Evolutionary conservation across 2,797 vertebrate genomes (phyloP).

Genomic region (Ficedula albicollis): DNA sequence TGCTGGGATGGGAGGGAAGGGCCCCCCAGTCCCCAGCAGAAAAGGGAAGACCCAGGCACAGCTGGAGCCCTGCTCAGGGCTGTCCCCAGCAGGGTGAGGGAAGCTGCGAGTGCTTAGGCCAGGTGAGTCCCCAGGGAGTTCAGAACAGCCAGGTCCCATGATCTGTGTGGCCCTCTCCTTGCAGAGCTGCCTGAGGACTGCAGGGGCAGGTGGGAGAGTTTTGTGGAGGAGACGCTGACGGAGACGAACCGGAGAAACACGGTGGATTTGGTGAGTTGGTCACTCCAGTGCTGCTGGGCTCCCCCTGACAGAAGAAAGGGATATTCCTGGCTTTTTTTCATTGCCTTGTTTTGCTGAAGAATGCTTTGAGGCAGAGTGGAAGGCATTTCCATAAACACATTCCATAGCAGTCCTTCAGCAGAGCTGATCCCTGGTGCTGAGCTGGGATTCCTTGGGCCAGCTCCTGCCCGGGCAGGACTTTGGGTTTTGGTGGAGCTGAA

Average conservation of each 20-base stretch:
- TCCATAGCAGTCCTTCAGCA: neutral
- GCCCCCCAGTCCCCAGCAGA: neutral
- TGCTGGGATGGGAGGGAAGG: neutral
- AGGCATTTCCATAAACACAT: fast-evolving
- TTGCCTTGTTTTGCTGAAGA: neutral
- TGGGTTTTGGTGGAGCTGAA: neutral
- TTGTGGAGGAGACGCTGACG: slow-evolving; percentile 91
- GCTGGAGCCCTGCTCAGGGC: neutral
- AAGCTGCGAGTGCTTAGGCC: neutral
- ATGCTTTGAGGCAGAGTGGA: neutral
- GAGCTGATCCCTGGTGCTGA: fast-evolving
- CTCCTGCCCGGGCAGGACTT: neutral
- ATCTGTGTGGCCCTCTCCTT: neutral
- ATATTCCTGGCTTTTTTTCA: fast-evolving
- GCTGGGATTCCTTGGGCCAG: fast-evolving
- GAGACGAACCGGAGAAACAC: slow-evolving; percentile 96
- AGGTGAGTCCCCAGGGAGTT: neutral
- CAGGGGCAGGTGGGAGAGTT: slow-evolving; percentile 95
- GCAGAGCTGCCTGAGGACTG: slow-evolving; percentile 94
- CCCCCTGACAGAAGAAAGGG: fast-evolving
- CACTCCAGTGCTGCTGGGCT: neutral
- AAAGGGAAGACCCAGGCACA: neutral
- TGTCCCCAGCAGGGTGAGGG: neutral
- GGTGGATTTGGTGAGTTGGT: slow-evolving; percentile 86
- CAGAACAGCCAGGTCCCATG: neutral